Percentiles rank a stretch among this genome's conserved stretches.
phyloP scores from a whole-genome alignment of 2,113 vertebrate species.

The Notothenia coriiceps region DNA sequence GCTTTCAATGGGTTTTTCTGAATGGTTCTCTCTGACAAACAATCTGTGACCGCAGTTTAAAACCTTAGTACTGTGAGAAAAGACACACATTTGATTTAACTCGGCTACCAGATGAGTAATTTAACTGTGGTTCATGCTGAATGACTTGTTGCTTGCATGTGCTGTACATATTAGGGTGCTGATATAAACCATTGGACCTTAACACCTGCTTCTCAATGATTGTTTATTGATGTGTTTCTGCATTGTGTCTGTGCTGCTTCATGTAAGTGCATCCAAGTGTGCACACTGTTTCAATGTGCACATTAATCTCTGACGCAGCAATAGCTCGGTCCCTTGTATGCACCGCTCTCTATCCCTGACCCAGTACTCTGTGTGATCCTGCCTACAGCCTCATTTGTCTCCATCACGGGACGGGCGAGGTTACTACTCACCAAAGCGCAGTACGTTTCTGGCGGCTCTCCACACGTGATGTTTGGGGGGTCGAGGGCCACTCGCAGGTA shows the following conservation, averaged over 20 bases:
- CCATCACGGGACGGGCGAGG: conserved; percentile 74
- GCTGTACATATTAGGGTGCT: background rate
- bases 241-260: background rate
- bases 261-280: conserved; percentile 24
- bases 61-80: background rate
- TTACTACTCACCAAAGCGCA: conserved; percentile 95
- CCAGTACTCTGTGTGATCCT: conserved; percentile 71
- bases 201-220: background rate
- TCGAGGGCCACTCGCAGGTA: conserved; percentile 95
- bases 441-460: conserved; percentile 97
- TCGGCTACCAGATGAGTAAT: background rate
- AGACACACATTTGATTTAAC: background rate
- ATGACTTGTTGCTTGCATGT: background rate
- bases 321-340: conserved; percentile 45
- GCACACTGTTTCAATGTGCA: conserved; percentile 11
- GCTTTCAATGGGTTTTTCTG: too few species aligned
- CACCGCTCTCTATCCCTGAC: conserved; percentile 70
- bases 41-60: too few species aligned
- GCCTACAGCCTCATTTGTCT: conserved; percentile 78
- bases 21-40: too few species aligned
- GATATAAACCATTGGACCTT: background rate
- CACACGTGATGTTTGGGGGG: conserved; percentile 96
- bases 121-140: background rate
- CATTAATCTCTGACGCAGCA: conserved; percentile 68
- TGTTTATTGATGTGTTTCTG: conserved; percentile 6